Conservation (phyloP, 2,797 vertebrate genomes). For the Mus caroli region DNA sequence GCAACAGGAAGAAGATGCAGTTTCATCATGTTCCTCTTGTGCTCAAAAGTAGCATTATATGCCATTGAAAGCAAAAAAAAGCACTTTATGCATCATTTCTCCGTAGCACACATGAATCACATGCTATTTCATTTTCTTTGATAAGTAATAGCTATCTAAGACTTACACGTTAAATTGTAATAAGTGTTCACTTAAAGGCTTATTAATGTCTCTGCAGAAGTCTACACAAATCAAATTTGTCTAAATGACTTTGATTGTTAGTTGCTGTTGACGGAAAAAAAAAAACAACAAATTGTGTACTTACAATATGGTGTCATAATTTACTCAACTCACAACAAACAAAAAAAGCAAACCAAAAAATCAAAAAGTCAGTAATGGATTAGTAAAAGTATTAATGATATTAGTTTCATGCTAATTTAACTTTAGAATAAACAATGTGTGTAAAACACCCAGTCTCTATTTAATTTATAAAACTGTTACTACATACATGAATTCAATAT, state of each 20-base stretch:
- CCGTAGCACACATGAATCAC: background rate
- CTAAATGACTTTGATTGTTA: background rate
- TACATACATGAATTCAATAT: background rate
- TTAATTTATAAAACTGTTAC: background rate
- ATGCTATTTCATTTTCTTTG: conserved; percentile 19
- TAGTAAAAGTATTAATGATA: background rate
- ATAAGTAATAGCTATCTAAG: background rate
- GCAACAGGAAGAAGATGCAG: background rate
- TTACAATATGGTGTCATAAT: background rate
- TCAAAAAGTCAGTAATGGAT: background rate
- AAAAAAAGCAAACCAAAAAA: background rate
- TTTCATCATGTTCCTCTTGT: background rate
- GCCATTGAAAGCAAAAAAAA: conserved; percentile 67
- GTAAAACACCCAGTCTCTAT: background rate
- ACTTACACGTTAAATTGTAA: background rate
- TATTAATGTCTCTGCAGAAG: background rate
- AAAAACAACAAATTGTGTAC: background rate
- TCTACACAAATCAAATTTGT: background rate
- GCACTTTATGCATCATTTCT: conserved; percentile 15
- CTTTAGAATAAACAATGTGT: background rate
- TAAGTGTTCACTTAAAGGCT: background rate
- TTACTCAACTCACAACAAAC: background rate
- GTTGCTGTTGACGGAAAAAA: background rate
- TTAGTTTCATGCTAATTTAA: background rate
- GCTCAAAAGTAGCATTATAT: background rate